Evolutionary conservation across 1,140 invertebrate species (phyloP).

Genomic region (Macrocentrus cingulum): DNA sequence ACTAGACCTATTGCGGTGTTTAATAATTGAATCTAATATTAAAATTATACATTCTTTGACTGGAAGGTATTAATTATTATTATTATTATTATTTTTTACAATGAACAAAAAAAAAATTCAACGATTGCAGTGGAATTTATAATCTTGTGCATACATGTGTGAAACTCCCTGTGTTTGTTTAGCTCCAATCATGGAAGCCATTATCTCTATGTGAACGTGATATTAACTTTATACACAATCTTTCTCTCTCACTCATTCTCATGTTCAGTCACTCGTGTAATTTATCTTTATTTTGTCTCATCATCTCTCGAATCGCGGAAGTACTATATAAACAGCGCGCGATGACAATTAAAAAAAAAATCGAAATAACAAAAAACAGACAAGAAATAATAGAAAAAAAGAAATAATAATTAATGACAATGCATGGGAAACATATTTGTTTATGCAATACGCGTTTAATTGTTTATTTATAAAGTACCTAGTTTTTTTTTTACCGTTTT

Average conservation of each 20-base stretch:
- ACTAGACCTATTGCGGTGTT: slow-evolving; percentile 14
- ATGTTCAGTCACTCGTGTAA: background rate
- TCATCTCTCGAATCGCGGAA: slow-evolving; percentile 28
- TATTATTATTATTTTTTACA: background rate
- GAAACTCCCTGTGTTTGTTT: background rate
- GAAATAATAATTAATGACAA: slow-evolving; percentile 52
- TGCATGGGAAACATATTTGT: slow-evolving; percentile 49
- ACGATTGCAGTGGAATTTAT: background rate
- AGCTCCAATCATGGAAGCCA: slow-evolving; percentile 16
- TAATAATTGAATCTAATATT: background rate
- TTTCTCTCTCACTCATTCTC: background rate
- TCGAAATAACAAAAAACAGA: no score
- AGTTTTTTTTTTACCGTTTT: no score
- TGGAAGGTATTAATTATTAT: background rate
- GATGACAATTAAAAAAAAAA: no score
- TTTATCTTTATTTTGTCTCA: slow-evolving; percentile 1
- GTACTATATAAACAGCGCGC: slow-evolving; percentile 27
- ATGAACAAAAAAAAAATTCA: background rate
- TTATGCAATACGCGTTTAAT: slow-evolving; percentile 52
- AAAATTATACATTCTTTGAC: background rate
- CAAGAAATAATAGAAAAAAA: no score
- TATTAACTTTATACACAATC: slow-evolving; percentile 5
- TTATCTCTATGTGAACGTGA: slow-evolving; percentile 14
- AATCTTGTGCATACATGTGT: slow-evolving; percentile 8
- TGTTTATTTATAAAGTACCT: slow-evolving; percentile 56